Evolutionary conservation across 2,888 invertebrate species (phyloP).

Genomic region (Steinernema carpocapsae): DNA sequence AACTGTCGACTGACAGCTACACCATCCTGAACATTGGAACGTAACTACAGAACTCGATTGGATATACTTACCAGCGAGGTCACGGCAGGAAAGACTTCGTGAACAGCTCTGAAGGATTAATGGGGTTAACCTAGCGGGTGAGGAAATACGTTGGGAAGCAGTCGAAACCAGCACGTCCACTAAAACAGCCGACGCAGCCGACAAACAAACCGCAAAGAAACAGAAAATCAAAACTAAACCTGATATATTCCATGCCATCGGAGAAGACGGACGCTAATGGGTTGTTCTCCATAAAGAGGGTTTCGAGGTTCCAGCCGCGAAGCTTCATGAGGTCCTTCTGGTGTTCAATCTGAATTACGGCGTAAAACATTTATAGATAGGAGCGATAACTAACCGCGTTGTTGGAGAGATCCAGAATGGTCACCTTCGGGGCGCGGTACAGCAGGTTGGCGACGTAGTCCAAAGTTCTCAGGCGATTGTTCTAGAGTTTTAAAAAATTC

Average conservation of each 20-base stretch:
- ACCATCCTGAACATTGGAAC: conserved; percentile 35
- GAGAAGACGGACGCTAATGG: conserved; percentile 52
- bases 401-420: conserved; percentile 61
- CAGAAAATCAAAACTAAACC: conserved; percentile 39
- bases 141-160: not conserved
- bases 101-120: conserved; percentile 56
- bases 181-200: conserved; percentile 30
- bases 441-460: conserved; percentile 56
- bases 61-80: conserved; percentile 52
- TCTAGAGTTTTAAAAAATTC: conserved; percentile 2
- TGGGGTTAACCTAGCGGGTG: not conserved
- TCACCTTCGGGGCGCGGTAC: conserved; percentile 57
- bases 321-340: conserved; percentile 58
- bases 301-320: conserved; percentile 55
- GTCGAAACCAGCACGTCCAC: conserved; percentile 23
- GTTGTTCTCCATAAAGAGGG: conserved; percentile 63
- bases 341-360: conserved; percentile 51
- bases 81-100: conserved; percentile 59
- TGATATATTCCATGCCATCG: conserved; percentile 44
- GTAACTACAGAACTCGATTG: not conserved
- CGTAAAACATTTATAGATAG: no score
- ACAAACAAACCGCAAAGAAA: conserved; percentile 18
- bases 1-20: conserved; percentile 33
- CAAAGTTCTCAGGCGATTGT: conserved; percentile 57
- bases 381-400: conserved; percentile 53